Conservation (phyloP, 92 coral and sea anemone species). For the Porites rus region DNA sequence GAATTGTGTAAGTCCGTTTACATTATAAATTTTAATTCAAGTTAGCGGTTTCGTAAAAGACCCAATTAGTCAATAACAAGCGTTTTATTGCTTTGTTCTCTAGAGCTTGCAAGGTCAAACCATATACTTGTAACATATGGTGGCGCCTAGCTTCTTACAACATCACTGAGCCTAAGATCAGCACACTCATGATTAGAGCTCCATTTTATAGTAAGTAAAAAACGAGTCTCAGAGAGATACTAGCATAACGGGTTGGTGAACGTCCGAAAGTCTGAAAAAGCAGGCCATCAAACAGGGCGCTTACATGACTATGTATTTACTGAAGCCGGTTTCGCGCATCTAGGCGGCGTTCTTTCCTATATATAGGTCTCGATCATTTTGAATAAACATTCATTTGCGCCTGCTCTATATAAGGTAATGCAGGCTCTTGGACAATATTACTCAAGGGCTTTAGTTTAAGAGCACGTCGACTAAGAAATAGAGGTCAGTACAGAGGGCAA, state of each 20-base stretch:
- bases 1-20: not conserved
- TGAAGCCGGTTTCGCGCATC: not conserved
- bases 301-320: not conserved
- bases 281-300: not conserved
- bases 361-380: slow-evolving; percentile 5
- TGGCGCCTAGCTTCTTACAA: not conserved
- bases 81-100: not conserved
- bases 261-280: slow-evolving; percentile 28
- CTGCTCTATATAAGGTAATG: slow-evolving; percentile 29
- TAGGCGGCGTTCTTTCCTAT: not conserved
- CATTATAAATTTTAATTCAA: not conserved
- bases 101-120: slow-evolving; percentile 13
- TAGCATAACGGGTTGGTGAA: not conserved
- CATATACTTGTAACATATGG: not conserved
- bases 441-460: slow-evolving; percentile 37
- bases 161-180: not conserved
- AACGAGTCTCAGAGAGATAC: no score
- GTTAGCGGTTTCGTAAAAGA: slow-evolving; percentile 14
- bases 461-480: slow-evolving; percentile 36
- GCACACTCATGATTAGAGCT: no score
- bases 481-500: not conserved
- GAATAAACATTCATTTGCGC: slow-evolving; percentile 22
- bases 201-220: no score
- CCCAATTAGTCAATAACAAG: slow-evolving; percentile 1
- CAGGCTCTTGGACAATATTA: slow-evolving; percentile 23